Conservation (phyloP, 2,113 vertebrate species). For the Atrichornis clamosus region DNA sequence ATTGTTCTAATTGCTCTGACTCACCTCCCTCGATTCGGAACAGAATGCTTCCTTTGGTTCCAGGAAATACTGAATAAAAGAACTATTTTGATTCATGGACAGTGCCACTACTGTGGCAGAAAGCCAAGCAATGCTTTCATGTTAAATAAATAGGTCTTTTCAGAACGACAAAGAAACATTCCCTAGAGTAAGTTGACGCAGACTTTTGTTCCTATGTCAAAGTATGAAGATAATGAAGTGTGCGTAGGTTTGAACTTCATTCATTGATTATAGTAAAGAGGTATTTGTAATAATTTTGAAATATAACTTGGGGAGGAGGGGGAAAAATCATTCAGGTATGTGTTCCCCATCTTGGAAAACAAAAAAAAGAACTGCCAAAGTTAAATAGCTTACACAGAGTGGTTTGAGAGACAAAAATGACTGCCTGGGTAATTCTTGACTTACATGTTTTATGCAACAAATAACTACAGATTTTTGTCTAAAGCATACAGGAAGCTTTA, state of each 20-base stretch:
- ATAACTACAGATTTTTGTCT: neutral
- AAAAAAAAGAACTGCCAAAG: neutral
- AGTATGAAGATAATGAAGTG: neutral
- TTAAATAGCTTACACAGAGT: neutral
- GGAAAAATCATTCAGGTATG: neutral
- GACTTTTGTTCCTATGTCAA: neutral
- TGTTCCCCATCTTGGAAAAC: neutral
- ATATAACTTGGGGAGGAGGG: neutral
- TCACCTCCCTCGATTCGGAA: neutral
- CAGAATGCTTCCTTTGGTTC: neutral
- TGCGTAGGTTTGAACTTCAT: neutral
- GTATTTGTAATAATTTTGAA: neutral
- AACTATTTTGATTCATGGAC: constrained; percentile 2
- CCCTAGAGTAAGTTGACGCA: neutral
- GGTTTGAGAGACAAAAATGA: neutral
- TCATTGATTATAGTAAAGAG: neutral
- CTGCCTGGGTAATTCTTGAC: neutral
- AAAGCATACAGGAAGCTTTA: neutral
- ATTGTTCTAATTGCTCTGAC: neutral
- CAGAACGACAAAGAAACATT: neutral
- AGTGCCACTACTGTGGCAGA: neutral
- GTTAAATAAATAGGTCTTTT: constrained; percentile 9
- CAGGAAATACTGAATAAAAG: constrained; percentile 50
- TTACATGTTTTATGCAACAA: neutral
- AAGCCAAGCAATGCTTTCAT: constrained; percentile 11